Base-by-base conservation (phyloP, 2,888 invertebrate genomes). In the Hypena proboscidalis region DNA sequence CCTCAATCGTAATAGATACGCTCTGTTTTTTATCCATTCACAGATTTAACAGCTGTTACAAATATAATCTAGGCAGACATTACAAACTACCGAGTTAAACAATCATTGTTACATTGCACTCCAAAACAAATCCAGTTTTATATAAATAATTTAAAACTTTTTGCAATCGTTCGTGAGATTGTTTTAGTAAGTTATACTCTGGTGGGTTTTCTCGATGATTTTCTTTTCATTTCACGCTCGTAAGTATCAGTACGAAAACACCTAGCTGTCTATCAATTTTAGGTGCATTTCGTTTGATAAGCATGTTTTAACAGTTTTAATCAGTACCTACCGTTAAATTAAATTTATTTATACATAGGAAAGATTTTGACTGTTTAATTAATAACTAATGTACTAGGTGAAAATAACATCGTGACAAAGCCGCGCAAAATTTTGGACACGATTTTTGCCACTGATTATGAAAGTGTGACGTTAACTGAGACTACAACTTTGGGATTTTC, bases 141-240 rank as follows among this genome's bases (percentile, higher is more conserved):
- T 39, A 31, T 23, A 38, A 43, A 47, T 44, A 20, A 38, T 53
- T 46, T 41, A 9, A 29, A 27, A 37, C 36, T 39, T 42, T 52
- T 51, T 21, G 64, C 58, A 66, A 67, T 30, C 44, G 35, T 51
- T 51, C 50, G 49, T 54, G 55, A 56, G 47, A n/a, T 31, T 43
- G 30, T 52, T 40, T 20, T 33, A 52, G 46, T 40, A 50, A 69
- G 68, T 68, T 70, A 58, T 67, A 72, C 43, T 42, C 42, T 15
- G 37, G 47, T 45, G 25, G 29, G 48, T 61, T 69, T 66, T 23
- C 61, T 56, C 62, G 63, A 64, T 52, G 38, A 40, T 54, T 65
- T 56, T 55, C 65, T 66, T 69, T 73, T 57, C 44, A 58, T 61
- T 70, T 70, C 53, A 62, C 59, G 68, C 56, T 56, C 50, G 58